Conservation (phyloP, 2,888 invertebrate species). For the Machimus rusticus region DNA sequence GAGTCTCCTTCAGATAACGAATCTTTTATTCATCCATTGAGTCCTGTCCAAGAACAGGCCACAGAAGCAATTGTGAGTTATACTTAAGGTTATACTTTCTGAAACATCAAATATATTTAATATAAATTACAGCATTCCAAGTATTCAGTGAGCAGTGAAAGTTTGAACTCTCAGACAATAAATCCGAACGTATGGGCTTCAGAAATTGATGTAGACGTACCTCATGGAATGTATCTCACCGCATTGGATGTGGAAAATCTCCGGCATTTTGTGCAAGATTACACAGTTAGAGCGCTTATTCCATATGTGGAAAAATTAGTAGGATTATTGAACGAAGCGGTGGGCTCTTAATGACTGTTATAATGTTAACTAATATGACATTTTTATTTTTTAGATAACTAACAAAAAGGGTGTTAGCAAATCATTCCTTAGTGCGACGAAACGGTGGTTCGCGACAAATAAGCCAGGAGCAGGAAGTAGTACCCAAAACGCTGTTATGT, state of each 20-base stretch:
- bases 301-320: slow-evolving; percentile 94
- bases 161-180: slow-evolving; percentile 64
- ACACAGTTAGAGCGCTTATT: slow-evolving; percentile 82
- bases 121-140: slow-evolving; percentile 56
- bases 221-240: slow-evolving; percentile 79
- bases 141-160: slow-evolving; percentile 67
- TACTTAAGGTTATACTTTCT: neutral
- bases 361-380: slow-evolving; percentile 21
- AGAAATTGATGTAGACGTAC: slow-evolving; percentile 66
- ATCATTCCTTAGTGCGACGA: slow-evolving; percentile 92
- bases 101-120: neutral
- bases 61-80: slow-evolving; percentile 65
- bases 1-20: slow-evolving; percentile 55
- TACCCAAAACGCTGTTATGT: slow-evolving; percentile 84
- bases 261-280: slow-evolving; percentile 85
- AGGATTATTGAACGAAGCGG: slow-evolving; percentile 77
- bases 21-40: slow-evolving; percentile 75
- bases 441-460: slow-evolving; percentile 92
- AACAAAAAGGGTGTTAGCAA: slow-evolving; percentile 92
- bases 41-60: slow-evolving; percentile 72
- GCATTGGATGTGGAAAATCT: slow-evolving; percentile 85
- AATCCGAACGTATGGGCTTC: slow-evolving; percentile 69
- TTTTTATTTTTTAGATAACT: slow-evolving; percentile 66
- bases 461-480: slow-evolving; percentile 78
- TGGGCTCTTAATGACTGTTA: slow-evolving; percentile 57